Base-by-base conservation (phyloP, 2,113 vertebrate species). In the Phyllopteryx taeniolatus region DNA sequence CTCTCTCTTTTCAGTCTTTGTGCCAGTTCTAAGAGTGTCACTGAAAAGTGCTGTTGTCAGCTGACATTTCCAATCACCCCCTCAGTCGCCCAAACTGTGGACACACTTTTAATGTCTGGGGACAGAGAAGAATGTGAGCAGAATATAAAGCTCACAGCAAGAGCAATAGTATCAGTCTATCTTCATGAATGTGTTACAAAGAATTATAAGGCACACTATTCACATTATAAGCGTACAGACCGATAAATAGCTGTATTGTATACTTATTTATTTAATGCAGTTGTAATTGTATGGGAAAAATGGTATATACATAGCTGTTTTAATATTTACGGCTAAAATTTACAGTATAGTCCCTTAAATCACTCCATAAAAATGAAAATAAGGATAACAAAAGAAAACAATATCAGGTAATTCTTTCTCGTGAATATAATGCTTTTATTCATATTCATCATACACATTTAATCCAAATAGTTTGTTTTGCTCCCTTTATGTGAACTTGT, bases 51-150 rank as follows among this genome's bases (percentile, higher is more conserved):
- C 90, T 89, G 90, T 88, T 91, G 90, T 91, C 90, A 91, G 88
- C 90, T 91, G 88, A 90, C 90, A 91, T 91, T 91, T 91, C 90
- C 90, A 91, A 90, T 90, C 87, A 88, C 85, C 87, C 87, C 86
- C 85, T 68, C 71, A 68, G 85, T 87, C 76, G 81, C 84, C 87
- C 80, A 82, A 90, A 90, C 87, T 87, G 88, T 86, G 87, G 88
- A 89, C 88, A 90, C 88, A 87, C 87, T 89, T 90, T 89, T 88
- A 91, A 88, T 83, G 86, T 90, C 86, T 89, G 85, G 84, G 88
- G 88, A 91, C 85, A 87, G 87, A 90, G 87, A 79, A 68, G 87
- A 86, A 87, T 83, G 88, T 89, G 87, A 82, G 73, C 70, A 0
- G 88, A 89, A 84, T 90, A 51, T 76, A 60, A 80, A 90, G 79